Conservation (phyloP, 2,888 invertebrate genomes). For the Macrosoma leucophasiata region DNA sequence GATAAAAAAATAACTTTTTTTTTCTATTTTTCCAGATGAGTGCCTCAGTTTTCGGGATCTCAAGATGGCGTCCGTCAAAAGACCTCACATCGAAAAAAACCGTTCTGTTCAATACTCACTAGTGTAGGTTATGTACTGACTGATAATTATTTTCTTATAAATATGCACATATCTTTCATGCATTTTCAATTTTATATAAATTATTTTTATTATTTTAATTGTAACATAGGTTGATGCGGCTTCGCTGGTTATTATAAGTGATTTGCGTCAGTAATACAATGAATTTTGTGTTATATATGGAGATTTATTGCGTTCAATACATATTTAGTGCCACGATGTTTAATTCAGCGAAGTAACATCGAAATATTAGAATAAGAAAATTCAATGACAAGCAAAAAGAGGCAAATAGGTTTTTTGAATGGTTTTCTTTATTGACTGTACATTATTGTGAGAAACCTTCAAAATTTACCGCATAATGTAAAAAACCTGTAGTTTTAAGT, state of each 20-base stretch:
- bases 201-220: conserved; percentile 38
- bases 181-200: conserved; percentile 62
- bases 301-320: no score
- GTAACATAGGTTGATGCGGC: conserved; percentile 33
- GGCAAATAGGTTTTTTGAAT: conserved; percentile 64
- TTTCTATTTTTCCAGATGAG: conserved; percentile 52
- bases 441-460: conserved; percentile 62
- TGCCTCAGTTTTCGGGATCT: conserved; percentile 37
- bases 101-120: conserved; percentile 55
- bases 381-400: conserved; percentile 66
- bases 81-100: conserved; percentile 22
- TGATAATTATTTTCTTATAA: conserved; percentile 46
- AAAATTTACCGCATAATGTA: conserved; percentile 46
- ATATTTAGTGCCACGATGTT: neutral
- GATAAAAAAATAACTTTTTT: conserved; percentile 13
- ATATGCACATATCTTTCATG: conserved; percentile 57
- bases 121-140: conserved; percentile 52
- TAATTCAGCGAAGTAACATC: conserved; percentile 36
- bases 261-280: neutral
- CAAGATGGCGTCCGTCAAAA: conserved; percentile 29
- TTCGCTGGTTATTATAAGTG: conserved; percentile 26
- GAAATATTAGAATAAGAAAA: conserved; percentile 37
- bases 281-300: no score
- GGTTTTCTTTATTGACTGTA: conserved; percentile 63
- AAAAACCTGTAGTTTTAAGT: conserved; percentile 39